phyloP scores from a whole-genome alignment of 2,113 vertebrate genomes.

The Chloropsis hardwickii region DNA sequence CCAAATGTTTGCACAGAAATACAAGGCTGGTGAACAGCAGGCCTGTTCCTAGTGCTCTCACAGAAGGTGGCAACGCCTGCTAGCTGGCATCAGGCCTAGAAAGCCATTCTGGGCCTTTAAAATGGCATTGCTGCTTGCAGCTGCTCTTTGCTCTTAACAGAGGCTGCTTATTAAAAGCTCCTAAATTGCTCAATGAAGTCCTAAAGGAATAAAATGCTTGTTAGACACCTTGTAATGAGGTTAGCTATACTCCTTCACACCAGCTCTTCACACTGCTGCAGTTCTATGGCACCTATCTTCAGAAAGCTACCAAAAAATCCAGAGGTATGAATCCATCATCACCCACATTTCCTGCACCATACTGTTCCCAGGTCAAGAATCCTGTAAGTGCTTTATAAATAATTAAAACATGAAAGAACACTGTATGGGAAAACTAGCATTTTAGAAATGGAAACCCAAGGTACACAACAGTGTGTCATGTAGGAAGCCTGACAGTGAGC shows the following conservation, averaged over 20 bases:
- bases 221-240: slow-evolving; percentile 55
- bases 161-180: slow-evolving; percentile 67
- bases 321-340: background rate
- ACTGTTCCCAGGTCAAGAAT: background rate
- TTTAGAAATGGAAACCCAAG: background rate
- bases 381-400: background rate
- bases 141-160: slow-evolving; percentile 54
- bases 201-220: slow-evolving; percentile 33
- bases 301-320: background rate
- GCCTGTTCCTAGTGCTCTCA: slow-evolving; percentile 22
- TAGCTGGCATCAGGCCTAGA: slow-evolving; percentile 58
- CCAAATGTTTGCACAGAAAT: slow-evolving; percentile 53
- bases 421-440: background rate
- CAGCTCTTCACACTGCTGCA: background rate
- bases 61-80: slow-evolving; percentile 50
- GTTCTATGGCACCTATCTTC: background rate
- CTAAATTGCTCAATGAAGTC: slow-evolving; percentile 46
- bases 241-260: background rate
- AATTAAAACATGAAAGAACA: background rate
- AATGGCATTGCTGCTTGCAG: slow-evolving; percentile 42
- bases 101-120: slow-evolving; percentile 59
- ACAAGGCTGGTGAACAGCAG: slow-evolving; percentile 38
- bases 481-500: background rate
- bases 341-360: background rate
- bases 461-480: background rate